Evolutionary conservation across 2,113 vertebrate species (phyloP), one percentile per base, ranked within the genome.

Genomic region (Oenanthe oenanthe): DNA sequence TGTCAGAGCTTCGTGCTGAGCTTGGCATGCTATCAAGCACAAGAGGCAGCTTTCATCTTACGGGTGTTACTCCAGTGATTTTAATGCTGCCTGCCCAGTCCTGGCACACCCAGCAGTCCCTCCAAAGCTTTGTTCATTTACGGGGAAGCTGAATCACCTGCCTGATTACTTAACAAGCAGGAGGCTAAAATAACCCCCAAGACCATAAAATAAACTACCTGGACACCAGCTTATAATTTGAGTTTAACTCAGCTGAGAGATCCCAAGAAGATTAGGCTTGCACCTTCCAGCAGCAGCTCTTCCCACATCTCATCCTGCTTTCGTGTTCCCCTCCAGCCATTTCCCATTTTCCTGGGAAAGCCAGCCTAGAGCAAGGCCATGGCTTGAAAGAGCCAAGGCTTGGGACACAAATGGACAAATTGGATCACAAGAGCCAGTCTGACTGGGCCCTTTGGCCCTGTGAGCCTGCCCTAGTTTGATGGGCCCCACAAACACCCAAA

Each of bases 31-130:
- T 97, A 94, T 97, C 95, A 97, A 95, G 93, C 93, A 7, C 89
- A 88, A 24, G 92, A 97, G 93, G 94, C 93, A 87, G 88, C 96
- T 97, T 97, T 97, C 94, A 97, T 97, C 95, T 96, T 13, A n/a
- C 63, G 95, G 95, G 95, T 96, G 97, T 96, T 96, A 94, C 97
- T 94, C 71, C 18, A 7, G 83, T 16, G 88, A 94, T 95, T 95
- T 94, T 88, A 96, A 93, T 78, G 90, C 86, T 96, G 95, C 94
- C 94, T 96, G 92, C 93, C 89, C 94, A 95, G 63, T 36, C n/a
- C 84, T 85, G 93, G 93, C 96, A 97, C 95, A 95, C 95, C 96
- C 96, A 95, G 84, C 65, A 5, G 48, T 40, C 42, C 94, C 92
- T 95, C 90, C 93, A 83, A 93, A 96, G 96, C 93, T 96, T 95